phyloP scores from a whole-genome alignment of 2,888 invertebrate species.

The Andrena trimmerana region DNA sequence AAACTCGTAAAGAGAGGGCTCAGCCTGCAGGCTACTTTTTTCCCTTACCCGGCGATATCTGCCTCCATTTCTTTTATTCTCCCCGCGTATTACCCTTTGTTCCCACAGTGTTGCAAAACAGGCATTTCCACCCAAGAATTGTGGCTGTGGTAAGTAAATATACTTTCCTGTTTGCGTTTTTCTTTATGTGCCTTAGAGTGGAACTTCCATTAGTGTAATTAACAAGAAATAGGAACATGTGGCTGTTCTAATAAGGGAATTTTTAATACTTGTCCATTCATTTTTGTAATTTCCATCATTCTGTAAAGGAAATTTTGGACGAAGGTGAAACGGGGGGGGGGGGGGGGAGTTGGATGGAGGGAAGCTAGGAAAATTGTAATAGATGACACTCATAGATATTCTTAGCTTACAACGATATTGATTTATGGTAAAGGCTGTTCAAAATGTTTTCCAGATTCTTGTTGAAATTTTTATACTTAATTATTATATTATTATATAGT shows the following conservation, averaged over 20 bases:
- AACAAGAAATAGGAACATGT: too few relatives aligned
- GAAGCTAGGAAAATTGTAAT: background rate
- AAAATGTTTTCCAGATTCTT: background rate
- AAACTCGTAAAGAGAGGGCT: conserved; percentile 47
- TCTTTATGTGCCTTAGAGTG: background rate
- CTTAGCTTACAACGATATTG: background rate
- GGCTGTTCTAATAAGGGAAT: too few relatives aligned
- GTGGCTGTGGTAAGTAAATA: background rate
- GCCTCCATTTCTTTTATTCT: conserved; percentile 20
- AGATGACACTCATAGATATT: background rate
- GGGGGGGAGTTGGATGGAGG: too few relatives aligned
- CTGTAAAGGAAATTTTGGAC: too few relatives aligned
- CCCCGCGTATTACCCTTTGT: conserved; percentile 13
- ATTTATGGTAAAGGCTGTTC: background rate
- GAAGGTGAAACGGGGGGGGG: too few relatives aligned
- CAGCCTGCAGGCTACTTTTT: conserved; percentile 43
- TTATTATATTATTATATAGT: background rate
- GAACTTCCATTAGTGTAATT: too few relatives aligned
- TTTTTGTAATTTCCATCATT: too few relatives aligned
- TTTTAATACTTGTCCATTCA: too few relatives aligned
- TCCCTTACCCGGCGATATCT: conserved; percentile 1
- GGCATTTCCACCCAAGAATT: conserved; percentile 11
- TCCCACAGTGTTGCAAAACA: conserved; percentile 1
- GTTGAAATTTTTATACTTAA: background rate
- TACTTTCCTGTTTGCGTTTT: background rate